These are phyloP conservation scores for Onchidella celtica DNA, from an alignment of 2,888 invertebrate species.

Conservation along the genomic window DNA sequence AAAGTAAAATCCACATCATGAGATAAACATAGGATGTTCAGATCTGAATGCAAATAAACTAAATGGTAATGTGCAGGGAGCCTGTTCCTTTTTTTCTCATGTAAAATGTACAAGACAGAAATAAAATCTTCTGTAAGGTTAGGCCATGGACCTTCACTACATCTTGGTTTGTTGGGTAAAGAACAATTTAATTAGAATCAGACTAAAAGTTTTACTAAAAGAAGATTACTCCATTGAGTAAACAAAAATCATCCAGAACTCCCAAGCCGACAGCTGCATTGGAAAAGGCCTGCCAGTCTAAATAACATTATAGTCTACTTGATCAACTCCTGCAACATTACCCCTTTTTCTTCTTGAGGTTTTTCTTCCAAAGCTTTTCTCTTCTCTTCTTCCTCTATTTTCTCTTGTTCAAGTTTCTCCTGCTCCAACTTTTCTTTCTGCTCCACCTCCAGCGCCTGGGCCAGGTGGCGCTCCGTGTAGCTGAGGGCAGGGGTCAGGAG, in stretches of 20 bases:
- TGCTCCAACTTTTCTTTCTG: conserved; percentile 82
- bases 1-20: too few relatives aligned
- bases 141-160: too few relatives aligned
- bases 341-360: conserved; percentile 52
- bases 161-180: too few relatives aligned
- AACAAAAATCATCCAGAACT: neutral
- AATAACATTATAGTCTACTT: neutral
- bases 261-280: neutral
- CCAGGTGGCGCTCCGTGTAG: conserved; percentile 89
- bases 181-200: too few relatives aligned
- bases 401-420: conserved; percentile 73
- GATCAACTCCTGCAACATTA: conserved; percentile 10
- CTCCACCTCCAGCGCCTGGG: conserved; percentile 70
- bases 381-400: conserved; percentile 61
- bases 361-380: conserved; percentile 65
- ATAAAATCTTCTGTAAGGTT: too few relatives aligned
- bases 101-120: too few relatives aligned
- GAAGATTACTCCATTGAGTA: neutral
- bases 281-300: too few relatives aligned
- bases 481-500: conserved; percentile 92
- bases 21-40: too few relatives aligned
- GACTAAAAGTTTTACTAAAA: too few relatives aligned
- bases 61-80: too few relatives aligned
- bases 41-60: too few relatives aligned
- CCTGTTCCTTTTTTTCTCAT: too few relatives aligned